These are phyloP conservation scores for Muscicapa striata DNA, from an alignment of 2,797 vertebrate species.

Conservation along the genomic window DNA sequence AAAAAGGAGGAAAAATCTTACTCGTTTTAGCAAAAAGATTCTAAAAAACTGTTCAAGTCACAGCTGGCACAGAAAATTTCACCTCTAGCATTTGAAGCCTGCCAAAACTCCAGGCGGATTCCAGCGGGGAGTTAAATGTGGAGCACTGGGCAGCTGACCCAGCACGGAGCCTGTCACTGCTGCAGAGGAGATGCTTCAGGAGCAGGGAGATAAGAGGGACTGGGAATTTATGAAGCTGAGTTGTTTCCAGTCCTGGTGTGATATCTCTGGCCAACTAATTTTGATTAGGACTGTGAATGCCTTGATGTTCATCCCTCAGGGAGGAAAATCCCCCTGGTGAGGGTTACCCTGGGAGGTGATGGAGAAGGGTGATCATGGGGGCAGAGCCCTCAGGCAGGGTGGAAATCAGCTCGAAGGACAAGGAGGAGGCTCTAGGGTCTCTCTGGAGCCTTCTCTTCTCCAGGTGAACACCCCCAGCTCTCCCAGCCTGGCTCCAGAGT, in stretches of 20 bases:
- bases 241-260: background rate
- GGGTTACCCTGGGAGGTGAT: background rate
- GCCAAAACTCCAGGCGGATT: background rate
- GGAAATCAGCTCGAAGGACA: background rate
- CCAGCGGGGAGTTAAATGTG: background rate
- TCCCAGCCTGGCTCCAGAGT: background rate
- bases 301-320: fast-evolving
- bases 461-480: background rate
- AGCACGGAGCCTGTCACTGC: background rate
- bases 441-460: background rate
- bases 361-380: background rate
- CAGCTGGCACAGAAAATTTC: slow-evolving; percentile 1
- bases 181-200: background rate
- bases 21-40: background rate
- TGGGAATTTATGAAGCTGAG: background rate
- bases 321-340: background rate
- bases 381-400: fast-evolving
- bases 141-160: background rate
- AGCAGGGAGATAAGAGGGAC: background rate
- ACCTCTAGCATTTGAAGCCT: background rate
- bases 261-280: background rate
- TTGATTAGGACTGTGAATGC: background rate
- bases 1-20: background rate
- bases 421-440: background rate
- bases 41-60: background rate